Percentiles rank a stretch among this genome's conserved stretches.
These are phyloP conservation scores for Potorous gilbertii DNA, from an alignment of 2,797 vertebrate species.

Conservation along the genomic window DNA sequence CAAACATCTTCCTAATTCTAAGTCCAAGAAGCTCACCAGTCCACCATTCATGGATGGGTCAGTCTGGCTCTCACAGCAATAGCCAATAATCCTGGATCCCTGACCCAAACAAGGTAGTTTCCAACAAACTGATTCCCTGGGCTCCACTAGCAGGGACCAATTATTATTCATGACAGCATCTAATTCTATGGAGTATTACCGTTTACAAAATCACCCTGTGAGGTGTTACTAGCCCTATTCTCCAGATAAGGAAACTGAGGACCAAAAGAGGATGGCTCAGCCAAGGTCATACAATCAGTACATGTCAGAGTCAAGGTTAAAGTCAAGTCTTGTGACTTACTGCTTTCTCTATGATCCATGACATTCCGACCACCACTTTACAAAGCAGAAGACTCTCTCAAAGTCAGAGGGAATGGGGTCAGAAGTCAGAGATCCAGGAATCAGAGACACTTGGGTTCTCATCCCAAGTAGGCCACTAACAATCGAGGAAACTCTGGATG, in stretches of 20 bases:
- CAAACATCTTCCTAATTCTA: not conserved
- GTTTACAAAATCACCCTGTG: not conserved
- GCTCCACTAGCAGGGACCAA: not conserved
- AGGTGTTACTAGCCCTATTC: not conserved
- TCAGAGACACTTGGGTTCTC: not conserved
- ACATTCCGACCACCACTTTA: not conserved
- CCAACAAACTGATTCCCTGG: not conserved
- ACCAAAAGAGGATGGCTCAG: not conserved
- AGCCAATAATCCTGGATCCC: not conserved
- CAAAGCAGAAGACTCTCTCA: not conserved
- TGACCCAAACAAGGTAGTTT: not conserved
- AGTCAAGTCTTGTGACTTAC: not conserved
- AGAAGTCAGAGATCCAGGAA: not conserved
- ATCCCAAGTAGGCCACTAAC: not conserved
- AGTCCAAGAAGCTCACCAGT: not conserved
- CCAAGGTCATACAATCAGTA: not conserved
- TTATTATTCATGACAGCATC: not conserved
- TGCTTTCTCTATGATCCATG: not conserved
- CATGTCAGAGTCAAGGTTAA: not conserved
- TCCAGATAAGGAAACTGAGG: not conserved
- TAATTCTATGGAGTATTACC: not conserved
- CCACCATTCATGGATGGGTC: not conserved
- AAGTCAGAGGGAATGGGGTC: not conserved
- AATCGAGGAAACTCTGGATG: not conserved
- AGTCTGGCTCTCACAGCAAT: not conserved